Conservation (phyloP, 2,113 vertebrate genomes). For the Axis porcinus region DNA sequence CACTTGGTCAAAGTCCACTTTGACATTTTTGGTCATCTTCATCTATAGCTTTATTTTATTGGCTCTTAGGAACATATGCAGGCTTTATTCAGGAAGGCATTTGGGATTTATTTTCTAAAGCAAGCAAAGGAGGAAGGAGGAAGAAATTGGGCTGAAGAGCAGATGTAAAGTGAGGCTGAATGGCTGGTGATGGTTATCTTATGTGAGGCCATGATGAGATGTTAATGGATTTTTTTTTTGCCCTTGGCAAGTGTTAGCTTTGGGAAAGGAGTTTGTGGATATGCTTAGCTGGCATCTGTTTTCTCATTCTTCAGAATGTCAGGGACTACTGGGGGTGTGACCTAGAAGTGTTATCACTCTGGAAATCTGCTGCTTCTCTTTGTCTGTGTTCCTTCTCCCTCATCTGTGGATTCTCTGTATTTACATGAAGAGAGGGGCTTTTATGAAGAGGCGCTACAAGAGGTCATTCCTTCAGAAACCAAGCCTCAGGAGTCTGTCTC, state of each 20-base stretch:
- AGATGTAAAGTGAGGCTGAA: background rate
- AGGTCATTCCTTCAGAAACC: background rate
- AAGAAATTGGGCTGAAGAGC: background rate
- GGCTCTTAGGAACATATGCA: background rate
- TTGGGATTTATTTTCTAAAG: background rate
- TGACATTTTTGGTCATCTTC: constrained; percentile 39
- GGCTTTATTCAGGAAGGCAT: background rate
- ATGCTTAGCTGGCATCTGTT: background rate
- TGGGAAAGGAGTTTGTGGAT: background rate
- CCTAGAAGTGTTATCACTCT: background rate
- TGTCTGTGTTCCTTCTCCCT: background rate
- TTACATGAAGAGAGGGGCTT: background rate
- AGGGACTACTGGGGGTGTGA: background rate
- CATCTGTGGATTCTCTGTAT: background rate
- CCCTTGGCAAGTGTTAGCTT: constrained; percentile 28
- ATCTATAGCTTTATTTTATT: background rate
- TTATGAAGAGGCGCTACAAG: background rate
- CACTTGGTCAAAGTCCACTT: constrained; percentile 29
- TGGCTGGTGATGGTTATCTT: background rate
- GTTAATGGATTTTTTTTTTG: constrained; percentile 32
- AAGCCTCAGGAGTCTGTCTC: background rate
- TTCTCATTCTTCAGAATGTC: background rate
- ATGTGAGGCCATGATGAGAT: background rate
- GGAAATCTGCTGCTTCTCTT: background rate
- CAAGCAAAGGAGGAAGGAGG: background rate